Conservation (phyloP, 1,140 invertebrate species). For the Marisa cornuarietis region DNA sequence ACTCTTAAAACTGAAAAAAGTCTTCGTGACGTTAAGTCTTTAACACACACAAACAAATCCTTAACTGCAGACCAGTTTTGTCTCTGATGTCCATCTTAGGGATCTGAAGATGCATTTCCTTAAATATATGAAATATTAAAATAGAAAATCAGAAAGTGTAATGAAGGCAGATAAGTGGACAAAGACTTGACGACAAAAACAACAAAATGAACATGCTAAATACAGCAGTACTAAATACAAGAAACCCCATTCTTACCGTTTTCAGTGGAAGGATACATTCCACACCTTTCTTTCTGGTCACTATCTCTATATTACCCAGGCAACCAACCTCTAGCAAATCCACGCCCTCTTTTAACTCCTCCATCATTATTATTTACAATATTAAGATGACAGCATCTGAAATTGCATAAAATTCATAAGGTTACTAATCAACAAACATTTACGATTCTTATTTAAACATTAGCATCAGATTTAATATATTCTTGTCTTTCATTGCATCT, state of each 20-base stretch:
- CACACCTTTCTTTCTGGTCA: not conserved
- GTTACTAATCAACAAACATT: not conserved
- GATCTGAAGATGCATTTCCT: not conserved
- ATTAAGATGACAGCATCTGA: not conserved
- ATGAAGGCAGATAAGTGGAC: not conserved
- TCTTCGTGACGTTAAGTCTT: too few relatives aligned
- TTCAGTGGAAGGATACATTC: slow-evolving; percentile 1
- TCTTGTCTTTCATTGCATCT: not conserved
- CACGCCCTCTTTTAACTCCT: not conserved
- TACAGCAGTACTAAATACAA: not conserved
- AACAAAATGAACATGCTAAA: not conserved
- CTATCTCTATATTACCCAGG: slow-evolving; percentile 13
- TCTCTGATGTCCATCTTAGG: not conserved
- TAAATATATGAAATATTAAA: not conserved
- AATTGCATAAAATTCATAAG: not conserved
- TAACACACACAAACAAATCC: not conserved
- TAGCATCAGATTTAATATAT: not conserved
- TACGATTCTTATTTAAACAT: not conserved
- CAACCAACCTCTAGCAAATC: slow-evolving; percentile 19
- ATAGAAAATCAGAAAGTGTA: not conserved
- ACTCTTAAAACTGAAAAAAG: too few relatives aligned
- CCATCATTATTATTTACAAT: not conserved
- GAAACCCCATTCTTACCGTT: not conserved
- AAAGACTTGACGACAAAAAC: too few relatives aligned
- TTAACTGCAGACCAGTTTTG: not conserved